A percentile compares a stretch with the other conserved stretches of the same genome.
phyloP scores from a whole-genome alignment of 2,797 vertebrate species.

The Danio tinwini region DNA sequence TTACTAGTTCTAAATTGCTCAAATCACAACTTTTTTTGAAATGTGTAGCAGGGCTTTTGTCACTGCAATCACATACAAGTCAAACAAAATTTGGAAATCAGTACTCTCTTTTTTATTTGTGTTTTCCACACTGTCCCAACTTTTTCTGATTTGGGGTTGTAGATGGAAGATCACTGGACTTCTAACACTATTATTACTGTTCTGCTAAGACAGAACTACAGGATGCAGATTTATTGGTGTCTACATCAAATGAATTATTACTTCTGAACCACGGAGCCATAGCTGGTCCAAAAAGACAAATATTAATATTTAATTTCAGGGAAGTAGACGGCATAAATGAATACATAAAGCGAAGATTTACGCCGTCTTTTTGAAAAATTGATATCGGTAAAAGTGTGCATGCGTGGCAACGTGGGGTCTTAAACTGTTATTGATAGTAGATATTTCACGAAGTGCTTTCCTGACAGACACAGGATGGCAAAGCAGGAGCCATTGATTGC shows the following conservation, averaged over 20 bases:
- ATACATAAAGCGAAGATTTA: conserved; percentile 66
- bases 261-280: conserved; percentile 1
- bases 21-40: too few species aligned
- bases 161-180: neutral
- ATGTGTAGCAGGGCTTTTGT: too few species aligned
- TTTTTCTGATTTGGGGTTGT: too few species aligned
- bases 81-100: too few species aligned
- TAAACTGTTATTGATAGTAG: conserved; percentile 44
- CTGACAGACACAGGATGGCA: conserved; percentile 31
- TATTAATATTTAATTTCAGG: conserved; percentile 49
- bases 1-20: too few species aligned
- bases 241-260: conserved; percentile 4
- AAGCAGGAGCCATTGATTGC: conserved; percentile 12
- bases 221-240: conserved; percentile 3
- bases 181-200: neutral
- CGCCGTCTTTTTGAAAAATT: conserved; percentile 40
- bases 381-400: conserved; percentile 47
- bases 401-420: conserved; percentile 47
- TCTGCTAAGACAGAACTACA: neutral
- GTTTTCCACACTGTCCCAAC: too few species aligned
- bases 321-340: conserved; percentile 25
- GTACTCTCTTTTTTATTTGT: too few species aligned
- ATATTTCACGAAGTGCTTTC: conserved; percentile 39
- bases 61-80: too few species aligned
- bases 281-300: conserved; percentile 18